A percentile compares a stretch with the other conserved stretches of the same genome.
Conservation (phyloP, 2,888 invertebrate genomes). For the Ceramica pisi region DNA sequence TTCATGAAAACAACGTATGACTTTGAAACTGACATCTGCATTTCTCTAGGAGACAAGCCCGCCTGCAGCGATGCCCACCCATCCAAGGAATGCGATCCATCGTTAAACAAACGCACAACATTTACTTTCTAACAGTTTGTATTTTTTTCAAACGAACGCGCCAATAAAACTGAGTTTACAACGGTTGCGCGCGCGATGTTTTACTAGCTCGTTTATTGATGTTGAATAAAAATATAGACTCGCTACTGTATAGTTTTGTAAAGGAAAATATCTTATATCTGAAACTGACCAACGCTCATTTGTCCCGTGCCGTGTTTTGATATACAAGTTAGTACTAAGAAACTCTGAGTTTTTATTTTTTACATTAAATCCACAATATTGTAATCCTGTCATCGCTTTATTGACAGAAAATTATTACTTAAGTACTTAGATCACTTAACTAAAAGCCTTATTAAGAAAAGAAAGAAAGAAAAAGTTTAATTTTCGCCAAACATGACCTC, state of each 20-base stretch:
- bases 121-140: slow-evolving; percentile 58
- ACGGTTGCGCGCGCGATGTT: slow-evolving; percentile 52
- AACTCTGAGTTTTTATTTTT: too few relatives aligned
- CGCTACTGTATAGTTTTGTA: slow-evolving; percentile 28
- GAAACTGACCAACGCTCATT: not conserved
- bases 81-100: slow-evolving; percentile 26
- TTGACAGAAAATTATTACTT: too few relatives aligned
- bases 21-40: not conserved
- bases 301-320: not conserved
- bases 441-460: too few relatives aligned
- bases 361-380: not conserved
- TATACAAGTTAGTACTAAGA: not conserved
- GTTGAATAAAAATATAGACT: slow-evolving; percentile 56
- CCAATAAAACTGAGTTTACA: slow-evolving; percentile 61
- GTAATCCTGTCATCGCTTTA: not conserved
- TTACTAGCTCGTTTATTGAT: slow-evolving; percentile 51
- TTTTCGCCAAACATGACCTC: too few relatives aligned
- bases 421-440: too few relatives aligned
- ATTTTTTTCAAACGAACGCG: slow-evolving; percentile 56
- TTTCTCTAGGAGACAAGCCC: not conserved
- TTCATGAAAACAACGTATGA: not conserved
- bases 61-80: slow-evolving; percentile 29
- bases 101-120: slow-evolving; percentile 49
- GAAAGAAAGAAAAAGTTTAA: too few relatives aligned
- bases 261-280: slow-evolving; percentile 6